Conservation (phyloP, 1,140 invertebrate genomes). For the Caenorhabditis latens region DNA sequence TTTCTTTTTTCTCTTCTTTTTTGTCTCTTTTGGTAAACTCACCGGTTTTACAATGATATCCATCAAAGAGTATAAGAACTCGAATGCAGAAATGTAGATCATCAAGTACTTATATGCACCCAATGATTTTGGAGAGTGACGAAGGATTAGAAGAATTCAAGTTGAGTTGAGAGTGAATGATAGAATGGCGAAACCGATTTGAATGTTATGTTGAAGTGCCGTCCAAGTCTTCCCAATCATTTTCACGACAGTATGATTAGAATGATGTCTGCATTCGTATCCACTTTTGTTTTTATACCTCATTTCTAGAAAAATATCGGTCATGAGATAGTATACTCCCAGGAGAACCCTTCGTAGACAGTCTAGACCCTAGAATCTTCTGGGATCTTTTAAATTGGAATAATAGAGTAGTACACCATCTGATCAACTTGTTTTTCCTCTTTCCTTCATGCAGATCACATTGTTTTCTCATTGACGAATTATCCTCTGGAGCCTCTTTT, state of each 20-base stretch:
- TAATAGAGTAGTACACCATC: too few species aligned
- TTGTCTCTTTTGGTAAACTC: not conserved
- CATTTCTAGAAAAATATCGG: not conserved
- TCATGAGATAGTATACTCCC: not conserved
- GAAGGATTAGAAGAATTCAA: not conserved
- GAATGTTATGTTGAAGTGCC: not conserved
- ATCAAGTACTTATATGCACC: not conserved
- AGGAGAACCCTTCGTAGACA: too few species aligned
- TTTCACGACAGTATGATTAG: not conserved
- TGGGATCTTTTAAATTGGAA: too few species aligned
- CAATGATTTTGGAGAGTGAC: slow-evolving; percentile 10
- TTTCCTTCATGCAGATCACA: not conserved
- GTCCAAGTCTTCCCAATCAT: slow-evolving; percentile 10
- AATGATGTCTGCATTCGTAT: too few species aligned
- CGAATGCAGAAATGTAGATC: slow-evolving; percentile 5
- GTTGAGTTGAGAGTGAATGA: not conserved
- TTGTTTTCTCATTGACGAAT: not conserved
- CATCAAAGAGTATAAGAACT: not conserved
- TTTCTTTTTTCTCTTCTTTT: not conserved
- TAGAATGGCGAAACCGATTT: not conserved
- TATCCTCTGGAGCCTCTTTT: not conserved
- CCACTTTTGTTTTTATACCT: not conserved
- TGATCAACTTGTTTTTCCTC: too few species aligned
- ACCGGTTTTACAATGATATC: not conserved
- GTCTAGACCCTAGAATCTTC: too few species aligned